Conservation (phyloP, 2,888 invertebrate species). For the Orchesella flavescens region DNA sequence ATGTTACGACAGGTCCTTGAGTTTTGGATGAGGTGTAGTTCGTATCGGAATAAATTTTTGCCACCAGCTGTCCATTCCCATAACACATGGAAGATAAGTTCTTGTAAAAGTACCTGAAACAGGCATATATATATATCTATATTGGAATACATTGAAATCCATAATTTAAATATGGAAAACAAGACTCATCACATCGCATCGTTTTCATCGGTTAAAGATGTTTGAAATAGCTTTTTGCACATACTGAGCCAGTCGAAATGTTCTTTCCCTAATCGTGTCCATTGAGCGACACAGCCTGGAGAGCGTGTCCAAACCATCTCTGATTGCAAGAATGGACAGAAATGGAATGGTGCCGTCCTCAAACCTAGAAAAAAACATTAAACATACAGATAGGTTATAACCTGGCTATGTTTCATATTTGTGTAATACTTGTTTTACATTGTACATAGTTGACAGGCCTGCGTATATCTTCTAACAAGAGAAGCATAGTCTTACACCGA, state of each 20-base stretch:
- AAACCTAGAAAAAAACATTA: constrained; percentile 80
- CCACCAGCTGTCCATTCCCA: constrained; percentile 82
- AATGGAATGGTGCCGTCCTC: constrained; percentile 96
- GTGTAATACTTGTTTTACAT: too few relatives aligned
- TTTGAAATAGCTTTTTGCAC: neutral
- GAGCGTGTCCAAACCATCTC: constrained; percentile 85
- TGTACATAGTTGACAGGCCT: too few relatives aligned
- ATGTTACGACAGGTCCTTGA: constrained; percentile 92
- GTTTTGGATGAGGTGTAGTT: constrained; percentile 78
- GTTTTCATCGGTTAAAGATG: too few relatives aligned
- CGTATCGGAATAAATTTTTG: constrained; percentile 83
- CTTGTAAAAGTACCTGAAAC: constrained; percentile 79
- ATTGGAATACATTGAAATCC: constrained; percentile 29
- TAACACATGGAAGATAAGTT: constrained; percentile 81
- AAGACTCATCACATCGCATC: neutral
- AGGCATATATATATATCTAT: constrained; percentile 10
- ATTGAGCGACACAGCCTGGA: constrained; percentile 73
- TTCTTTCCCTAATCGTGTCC: constrained; percentile 78
- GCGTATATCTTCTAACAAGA: too few relatives aligned
- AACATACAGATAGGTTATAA: too few relatives aligned
- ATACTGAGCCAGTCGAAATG: constrained; percentile 81
- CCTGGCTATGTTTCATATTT: too few relatives aligned
- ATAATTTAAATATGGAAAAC: constrained; percentile 38
- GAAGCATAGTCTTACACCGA: too few relatives aligned
- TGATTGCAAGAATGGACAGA: constrained; percentile 86